These are phyloP conservation scores for Cyphomyrus plagiostoma DNA, from an alignment of 2,113 vertebrate genomes.

Conservation along the genomic window DNA sequence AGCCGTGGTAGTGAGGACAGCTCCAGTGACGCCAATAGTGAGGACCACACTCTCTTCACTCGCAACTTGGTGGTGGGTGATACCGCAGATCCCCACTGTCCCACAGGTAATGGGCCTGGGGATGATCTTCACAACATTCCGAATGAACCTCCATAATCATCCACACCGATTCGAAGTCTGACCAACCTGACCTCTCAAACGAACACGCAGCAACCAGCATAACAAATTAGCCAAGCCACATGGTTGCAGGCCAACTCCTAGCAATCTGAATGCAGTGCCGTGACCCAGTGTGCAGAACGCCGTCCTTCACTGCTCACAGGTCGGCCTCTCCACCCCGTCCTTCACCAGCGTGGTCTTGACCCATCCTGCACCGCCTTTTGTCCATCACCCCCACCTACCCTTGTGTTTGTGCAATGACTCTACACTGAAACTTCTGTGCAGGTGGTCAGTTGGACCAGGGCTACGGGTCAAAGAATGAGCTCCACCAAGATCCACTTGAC, in stretches of 20 bases:
- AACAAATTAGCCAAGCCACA: background rate
- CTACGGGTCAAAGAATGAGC: slow-evolving; percentile 83
- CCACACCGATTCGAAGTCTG: background rate
- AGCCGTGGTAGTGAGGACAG: slow-evolving; percentile 84
- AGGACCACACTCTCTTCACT: slow-evolving; percentile 71
- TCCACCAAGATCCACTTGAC: slow-evolving; percentile 64
- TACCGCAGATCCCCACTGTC: slow-evolving; percentile 68
- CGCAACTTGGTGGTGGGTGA: slow-evolving; percentile 67
- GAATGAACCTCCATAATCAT: background rate
- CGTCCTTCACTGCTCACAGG: background rate
- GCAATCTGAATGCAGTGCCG: background rate
- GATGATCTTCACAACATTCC: background rate
- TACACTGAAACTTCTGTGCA: slow-evolving; percentile 27
- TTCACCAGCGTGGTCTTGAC: background rate
- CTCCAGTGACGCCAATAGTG: slow-evolving; percentile 73
- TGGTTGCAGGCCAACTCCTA: background rate
- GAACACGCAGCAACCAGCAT: background rate
- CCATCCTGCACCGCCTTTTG: background rate
- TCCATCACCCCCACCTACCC: background rate
- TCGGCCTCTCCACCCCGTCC: background rate
- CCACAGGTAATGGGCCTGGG: slow-evolving; percentile 67
- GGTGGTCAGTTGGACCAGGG: slow-evolving; percentile 78
- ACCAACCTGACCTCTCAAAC: background rate
- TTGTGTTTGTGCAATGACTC: background rate
- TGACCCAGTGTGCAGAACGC: background rate